phyloP scores from a whole-genome alignment of 23 tunicate genomes.

The Trididemnum clinides region DNA sequence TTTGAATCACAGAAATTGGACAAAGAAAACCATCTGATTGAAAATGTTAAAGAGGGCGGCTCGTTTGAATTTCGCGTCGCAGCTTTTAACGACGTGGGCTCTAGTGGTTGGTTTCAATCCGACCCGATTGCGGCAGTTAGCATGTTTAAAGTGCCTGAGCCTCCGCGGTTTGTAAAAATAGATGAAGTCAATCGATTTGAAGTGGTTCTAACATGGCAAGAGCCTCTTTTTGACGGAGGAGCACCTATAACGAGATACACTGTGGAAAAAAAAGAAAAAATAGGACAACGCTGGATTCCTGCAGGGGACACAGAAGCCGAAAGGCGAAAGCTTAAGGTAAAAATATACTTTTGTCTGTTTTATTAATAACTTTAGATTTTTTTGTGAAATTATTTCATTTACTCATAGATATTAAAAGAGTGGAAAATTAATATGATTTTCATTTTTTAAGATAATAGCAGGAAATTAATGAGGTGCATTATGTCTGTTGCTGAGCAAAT shows the following conservation, averaged over 20 bases:
- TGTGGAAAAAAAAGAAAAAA: constrained; percentile 77
- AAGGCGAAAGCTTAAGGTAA: too few species aligned
- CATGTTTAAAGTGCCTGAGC: constrained; percentile 90
- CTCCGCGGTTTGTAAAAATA: constrained; percentile 49
- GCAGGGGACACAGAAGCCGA: constrained; percentile 67
- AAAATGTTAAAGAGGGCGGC: constrained; percentile 76
- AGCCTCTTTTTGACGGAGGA: constrained; percentile 93
- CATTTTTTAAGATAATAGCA: too few species aligned
- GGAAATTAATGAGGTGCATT: too few species aligned
- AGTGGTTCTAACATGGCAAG: constrained; percentile 79
- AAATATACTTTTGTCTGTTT: too few species aligned
- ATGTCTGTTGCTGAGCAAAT: neutral
- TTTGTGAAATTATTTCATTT: too few species aligned
- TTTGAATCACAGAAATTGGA: constrained; percentile 68
- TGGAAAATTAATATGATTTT: too few species aligned
- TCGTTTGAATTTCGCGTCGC: constrained; percentile 84
- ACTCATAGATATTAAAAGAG: too few species aligned
- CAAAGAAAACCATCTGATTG: constrained; percentile 45
- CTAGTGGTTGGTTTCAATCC: constrained; percentile 81
- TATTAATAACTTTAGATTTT: too few species aligned
- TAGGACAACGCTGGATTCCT: constrained; percentile 56
- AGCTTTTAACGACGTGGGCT: constrained; percentile 71
- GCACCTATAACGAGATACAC: constrained; percentile 63
- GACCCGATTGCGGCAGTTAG: constrained; percentile 83
- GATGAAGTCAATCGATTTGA: constrained; percentile 51